Evolutionary conservation across 2,888 invertebrate species (phyloP).

Genomic region (Trissolcus brochymenae): DNA sequence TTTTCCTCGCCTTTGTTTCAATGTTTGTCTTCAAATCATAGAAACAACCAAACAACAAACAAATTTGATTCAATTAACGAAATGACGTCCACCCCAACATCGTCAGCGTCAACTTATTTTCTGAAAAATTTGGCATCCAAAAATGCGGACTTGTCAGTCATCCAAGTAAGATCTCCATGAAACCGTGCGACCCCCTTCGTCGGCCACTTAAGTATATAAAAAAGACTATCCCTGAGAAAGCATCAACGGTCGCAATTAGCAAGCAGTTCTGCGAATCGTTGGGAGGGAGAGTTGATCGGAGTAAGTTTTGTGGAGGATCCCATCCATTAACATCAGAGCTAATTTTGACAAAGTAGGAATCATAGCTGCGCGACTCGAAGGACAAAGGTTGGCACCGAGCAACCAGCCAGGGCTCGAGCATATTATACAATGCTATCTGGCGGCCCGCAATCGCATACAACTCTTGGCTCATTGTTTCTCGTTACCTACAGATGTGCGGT

Average conservation of each 20-base stretch:
- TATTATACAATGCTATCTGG: slow-evolving; percentile 75
- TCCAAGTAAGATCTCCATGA: slow-evolving; percentile 15
- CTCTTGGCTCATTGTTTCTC: slow-evolving; percentile 74
- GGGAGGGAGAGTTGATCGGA: slow-evolving; percentile 22
- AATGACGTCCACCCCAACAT: neutral
- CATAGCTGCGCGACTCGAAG: slow-evolving; percentile 60
- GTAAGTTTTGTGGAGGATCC: slow-evolving; percentile 60
- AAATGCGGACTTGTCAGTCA: slow-evolving; percentile 1
- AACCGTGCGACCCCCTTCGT: slow-evolving; percentile 2
- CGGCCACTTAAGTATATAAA: slow-evolving; percentile 25
- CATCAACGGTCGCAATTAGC: slow-evolving; percentile 40
- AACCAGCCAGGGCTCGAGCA: slow-evolving; percentile 63
- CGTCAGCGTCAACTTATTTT: neutral
- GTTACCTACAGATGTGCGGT: slow-evolving; percentile 72
- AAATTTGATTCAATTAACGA: too few species aligned
- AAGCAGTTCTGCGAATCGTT: slow-evolving; percentile 45
- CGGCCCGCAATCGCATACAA: slow-evolving; percentile 73
- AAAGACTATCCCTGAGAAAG: slow-evolving; percentile 15
- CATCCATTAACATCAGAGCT: slow-evolving; percentile 68
- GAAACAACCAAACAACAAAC: too few species aligned
- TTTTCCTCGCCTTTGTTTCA: neutral
- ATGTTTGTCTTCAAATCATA: too few species aligned
- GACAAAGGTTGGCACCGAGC: slow-evolving; percentile 53
- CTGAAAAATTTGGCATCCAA: neutral
- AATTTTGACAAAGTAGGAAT: slow-evolving; percentile 66